Evolutionary conservation across 2,888 invertebrate genomes (phyloP), one percentile per base, ranked within the genome.

Genomic region (Lordiphosa andalusiaca): DNA sequence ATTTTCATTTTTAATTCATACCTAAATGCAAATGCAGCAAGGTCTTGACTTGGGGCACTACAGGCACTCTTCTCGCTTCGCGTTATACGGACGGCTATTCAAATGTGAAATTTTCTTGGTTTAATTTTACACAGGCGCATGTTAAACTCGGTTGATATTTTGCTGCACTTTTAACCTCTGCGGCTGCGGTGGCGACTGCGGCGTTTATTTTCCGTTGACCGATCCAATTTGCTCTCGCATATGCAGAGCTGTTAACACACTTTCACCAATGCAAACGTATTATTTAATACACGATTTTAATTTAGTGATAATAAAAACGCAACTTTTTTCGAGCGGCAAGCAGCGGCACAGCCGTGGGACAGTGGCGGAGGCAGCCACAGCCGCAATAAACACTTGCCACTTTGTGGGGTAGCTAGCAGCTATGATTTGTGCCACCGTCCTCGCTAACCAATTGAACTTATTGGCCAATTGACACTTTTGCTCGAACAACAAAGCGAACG

Each of bases 181-280:
- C 12, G 23, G 53, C 37, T 33, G 33, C 19, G 4, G 40, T 9
- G 12, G 6, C 6, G 44, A 7, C 13, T 39, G 35, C 44, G 35
- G 10, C 21, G 30, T 39, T 36, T 46, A 46, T 21, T 39, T 36
- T 41, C 10, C 44, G 40, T 19, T 19, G 13, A 16, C 44, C 44
- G 44, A 33, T 37, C 12, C 41, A 30, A 21, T 39, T 48, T 44
- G 12, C 46, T 51, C 25, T 16, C 23, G 49, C 55, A 53, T 56
- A 53, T 66, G 65, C 66, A 67, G 68, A 77, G 65, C 78, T 62
- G 67, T 84, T 77, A 82, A 72, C 82, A 78, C 69, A 84, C 78
- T 78, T 78, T 78, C 82, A 82, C 78, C 78, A 70, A 66, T 66
- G 75, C 69, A 73, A 73, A 77, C 69, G 69, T 69, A 81, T 77